phyloP scores from a whole-genome alignment of 2,797 vertebrate species.

The Argyrosomus regius region DNA sequence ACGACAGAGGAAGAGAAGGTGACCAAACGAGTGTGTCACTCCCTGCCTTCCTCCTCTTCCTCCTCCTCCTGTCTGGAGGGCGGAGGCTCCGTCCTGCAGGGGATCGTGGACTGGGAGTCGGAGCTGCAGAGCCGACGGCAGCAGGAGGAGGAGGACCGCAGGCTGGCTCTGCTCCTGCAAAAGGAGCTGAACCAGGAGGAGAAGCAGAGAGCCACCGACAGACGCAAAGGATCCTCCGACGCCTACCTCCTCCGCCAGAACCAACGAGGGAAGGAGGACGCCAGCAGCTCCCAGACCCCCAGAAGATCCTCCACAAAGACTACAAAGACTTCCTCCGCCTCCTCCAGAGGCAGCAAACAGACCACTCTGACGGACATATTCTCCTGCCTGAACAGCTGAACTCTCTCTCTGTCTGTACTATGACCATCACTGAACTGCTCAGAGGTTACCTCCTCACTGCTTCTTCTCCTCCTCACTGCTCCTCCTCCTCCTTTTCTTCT shows the following conservation, averaged over 20 bases:
- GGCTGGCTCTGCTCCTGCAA: slow-evolving; percentile 90
- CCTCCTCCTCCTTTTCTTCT: neutral
- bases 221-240: slow-evolving; percentile 90
- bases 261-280: slow-evolving; percentile 23
- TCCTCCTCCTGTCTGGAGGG: neutral
- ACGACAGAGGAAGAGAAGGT: neutral
- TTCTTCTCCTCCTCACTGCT: no score
- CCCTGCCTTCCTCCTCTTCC: neutral
- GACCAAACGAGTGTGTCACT: slow-evolving; percentile 49
- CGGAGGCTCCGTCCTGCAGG: neutral
- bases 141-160: slow-evolving; percentile 93
- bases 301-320: neutral
- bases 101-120: slow-evolving; percentile 76
- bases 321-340: neutral
- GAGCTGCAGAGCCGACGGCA: slow-evolving; percentile 79
- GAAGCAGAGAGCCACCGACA: slow-evolving; percentile 69
- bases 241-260: slow-evolving; percentile 84
- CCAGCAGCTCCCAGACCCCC: neutral
- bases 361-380: slow-evolving; percentile 78
- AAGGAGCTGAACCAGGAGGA: slow-evolving; percentile 87
- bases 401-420: neutral
- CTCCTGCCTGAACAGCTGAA: slow-evolving; percentile 64
- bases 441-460: neutral
- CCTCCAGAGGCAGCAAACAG: slow-evolving; percentile 64
- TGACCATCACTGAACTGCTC: neutral